A percentile compares a stretch with the other conserved stretches of the same genome.
These are phyloP conservation scores for Mythimna albipuncta DNA, from an alignment of 2,888 invertebrate species.

Conservation along the genomic window DNA sequence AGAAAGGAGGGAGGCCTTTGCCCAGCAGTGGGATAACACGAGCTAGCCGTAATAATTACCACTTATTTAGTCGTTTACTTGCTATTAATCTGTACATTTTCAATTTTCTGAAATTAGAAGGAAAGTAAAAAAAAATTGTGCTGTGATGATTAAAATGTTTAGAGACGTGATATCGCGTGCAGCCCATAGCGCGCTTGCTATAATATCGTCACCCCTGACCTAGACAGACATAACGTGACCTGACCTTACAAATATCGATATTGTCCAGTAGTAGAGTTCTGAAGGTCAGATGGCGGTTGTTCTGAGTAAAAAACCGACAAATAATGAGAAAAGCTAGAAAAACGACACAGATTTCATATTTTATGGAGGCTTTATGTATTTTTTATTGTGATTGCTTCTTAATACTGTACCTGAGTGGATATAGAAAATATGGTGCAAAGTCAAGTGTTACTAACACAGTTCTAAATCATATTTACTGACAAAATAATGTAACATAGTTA, in stretches of 20 bases:
- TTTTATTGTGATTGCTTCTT: conserved; percentile 17
- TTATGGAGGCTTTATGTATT: not conserved
- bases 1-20: no score
- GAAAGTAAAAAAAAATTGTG: not conserved
- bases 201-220: conserved; percentile 30
- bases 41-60: no score
- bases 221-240: conserved; percentile 30
- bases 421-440: not conserved
- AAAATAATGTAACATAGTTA: no score
- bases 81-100: not conserved
- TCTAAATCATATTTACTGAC: no score
- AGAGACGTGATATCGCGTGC: not conserved
- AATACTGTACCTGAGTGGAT: not conserved
- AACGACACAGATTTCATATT: conserved; percentile 4
- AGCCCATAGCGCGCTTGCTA: not conserved
- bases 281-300: conserved; percentile 22
- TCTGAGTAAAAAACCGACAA: conserved; percentile 8
- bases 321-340: conserved; percentile 9
- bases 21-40: no score
- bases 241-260: conserved; percentile 43
- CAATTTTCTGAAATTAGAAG: no score
- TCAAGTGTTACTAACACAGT: no score
- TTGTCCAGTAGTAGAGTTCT: conserved; percentile 15
- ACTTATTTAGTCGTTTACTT: not conserved
- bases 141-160: not conserved